Conservation (phyloP, 2,888 invertebrate genomes). For the Geophilus truncorum region DNA sequence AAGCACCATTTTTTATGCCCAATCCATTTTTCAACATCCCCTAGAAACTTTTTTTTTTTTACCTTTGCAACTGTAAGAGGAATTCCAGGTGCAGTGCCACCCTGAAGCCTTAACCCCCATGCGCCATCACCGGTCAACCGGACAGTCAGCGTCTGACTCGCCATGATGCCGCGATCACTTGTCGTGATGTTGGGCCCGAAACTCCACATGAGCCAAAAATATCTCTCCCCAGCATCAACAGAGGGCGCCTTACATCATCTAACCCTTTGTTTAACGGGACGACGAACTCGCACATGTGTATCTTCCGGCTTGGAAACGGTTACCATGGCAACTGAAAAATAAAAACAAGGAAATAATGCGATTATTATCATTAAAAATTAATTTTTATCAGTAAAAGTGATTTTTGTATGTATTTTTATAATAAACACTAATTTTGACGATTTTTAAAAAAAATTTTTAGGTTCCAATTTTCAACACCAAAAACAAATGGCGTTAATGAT, state of each 20-base stretch:
- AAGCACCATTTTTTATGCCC: no score
- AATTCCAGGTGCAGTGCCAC: conserved; percentile 38
- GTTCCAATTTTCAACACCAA: no score
- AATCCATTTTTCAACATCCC: no score
- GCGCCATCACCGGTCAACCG: conserved; percentile 40
- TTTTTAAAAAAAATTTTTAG: no score
- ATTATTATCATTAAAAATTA: no score
- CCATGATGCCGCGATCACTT: background rate
- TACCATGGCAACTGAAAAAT: background rate
- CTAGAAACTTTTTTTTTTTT: conserved; percentile 35
- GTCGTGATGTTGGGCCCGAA: background rate
- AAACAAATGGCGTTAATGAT: no score
- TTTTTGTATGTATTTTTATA: no score
- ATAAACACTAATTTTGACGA: no score
- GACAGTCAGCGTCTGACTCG: conserved; percentile 31
- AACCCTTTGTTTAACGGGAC: background rate
- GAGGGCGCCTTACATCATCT: background rate
- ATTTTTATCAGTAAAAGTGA: no score
- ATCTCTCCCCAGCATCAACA: background rate
- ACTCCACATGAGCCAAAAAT: background rate
- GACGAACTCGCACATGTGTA: background rate
- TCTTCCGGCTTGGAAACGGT: background rate
- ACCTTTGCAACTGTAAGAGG: conserved; percentile 40
- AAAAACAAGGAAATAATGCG: background rate
- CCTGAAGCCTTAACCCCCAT: conserved; percentile 41